A percentile compares a stretch with the other conserved stretches of the same genome.
Evolutionary conservation across 2,113 vertebrate species (phyloP).

Genomic region (Genyomyrus donnyi): DNA sequence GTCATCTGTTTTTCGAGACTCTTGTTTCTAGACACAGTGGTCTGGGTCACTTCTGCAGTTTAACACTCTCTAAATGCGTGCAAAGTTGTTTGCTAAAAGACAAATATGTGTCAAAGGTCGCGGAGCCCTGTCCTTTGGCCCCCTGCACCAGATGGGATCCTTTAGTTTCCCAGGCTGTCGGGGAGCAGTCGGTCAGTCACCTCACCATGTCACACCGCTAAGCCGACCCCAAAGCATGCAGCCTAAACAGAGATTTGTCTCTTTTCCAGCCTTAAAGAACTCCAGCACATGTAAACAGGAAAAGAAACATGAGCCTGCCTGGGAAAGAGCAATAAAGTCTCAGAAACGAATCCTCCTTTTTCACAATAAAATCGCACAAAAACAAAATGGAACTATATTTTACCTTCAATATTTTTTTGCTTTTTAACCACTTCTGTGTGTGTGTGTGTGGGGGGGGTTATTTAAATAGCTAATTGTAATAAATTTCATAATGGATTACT

Average conservation of each 20-base stretch:
- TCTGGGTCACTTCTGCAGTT: constrained; percentile 44
- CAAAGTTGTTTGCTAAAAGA: constrained; percentile 62
- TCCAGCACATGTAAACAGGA: constrained; percentile 47
- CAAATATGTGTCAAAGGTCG: constrained; percentile 67
- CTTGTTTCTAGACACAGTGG: not conserved
- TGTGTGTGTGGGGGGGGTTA: not conserved
- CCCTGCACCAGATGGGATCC: constrained; percentile 65
- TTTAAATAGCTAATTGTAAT: not conserved
- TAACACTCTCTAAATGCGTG: constrained; percentile 60
- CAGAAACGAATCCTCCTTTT: not conserved
- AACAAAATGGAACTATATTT: constrained; percentile 40
- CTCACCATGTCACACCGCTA: constrained; percentile 34
- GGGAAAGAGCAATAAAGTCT: constrained; percentile 38
- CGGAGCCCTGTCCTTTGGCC: constrained; percentile 54
- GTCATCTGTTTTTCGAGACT: not conserved
- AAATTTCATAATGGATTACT: not conserved
- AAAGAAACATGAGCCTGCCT: constrained; percentile 35
- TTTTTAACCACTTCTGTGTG: not conserved
- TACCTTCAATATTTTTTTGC: constrained; percentile 34
- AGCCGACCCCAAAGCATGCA: constrained; percentile 26
- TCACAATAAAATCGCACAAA: not conserved
- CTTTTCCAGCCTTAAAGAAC: constrained; percentile 39
- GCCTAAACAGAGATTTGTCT: constrained; percentile 47
- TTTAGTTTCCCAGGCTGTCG: constrained; percentile 67
- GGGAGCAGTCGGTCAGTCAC: constrained; percentile 32